These are phyloP conservation scores for Pandemis corylana DNA, from an alignment of 2,888 invertebrate species.

Conservation along the genomic window DNA sequence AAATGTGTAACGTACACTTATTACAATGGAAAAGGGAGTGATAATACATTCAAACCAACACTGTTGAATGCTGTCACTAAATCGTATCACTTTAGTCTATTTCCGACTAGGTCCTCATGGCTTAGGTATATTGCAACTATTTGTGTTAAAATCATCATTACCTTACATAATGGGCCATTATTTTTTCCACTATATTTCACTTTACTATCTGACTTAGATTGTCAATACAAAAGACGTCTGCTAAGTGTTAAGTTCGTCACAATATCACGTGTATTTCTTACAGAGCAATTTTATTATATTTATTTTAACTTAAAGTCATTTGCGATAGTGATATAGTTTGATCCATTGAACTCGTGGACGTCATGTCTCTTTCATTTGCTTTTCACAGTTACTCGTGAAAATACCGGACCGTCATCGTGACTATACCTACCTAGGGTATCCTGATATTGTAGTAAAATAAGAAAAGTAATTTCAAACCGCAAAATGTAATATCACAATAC, in stretches of 20 bases:
- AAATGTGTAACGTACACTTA: too few relatives aligned
- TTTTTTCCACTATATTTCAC: neutral
- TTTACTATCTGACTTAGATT: neutral
- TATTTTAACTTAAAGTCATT: conserved; percentile 8
- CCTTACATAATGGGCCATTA: too few relatives aligned
- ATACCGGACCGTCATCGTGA: neutral
- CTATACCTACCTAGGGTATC: neutral
- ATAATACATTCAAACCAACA: too few relatives aligned
- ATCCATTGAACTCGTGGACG: neutral
- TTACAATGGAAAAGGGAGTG: too few relatives aligned
- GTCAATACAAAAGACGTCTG: neutral
- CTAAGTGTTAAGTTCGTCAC: conserved; percentile 12
- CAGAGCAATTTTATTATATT: conserved; percentile 6
- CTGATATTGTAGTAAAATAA: neutral
- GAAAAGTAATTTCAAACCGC: neutral
- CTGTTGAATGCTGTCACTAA: too few relatives aligned
- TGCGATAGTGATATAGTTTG: neutral
- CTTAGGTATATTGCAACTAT: too few relatives aligned
- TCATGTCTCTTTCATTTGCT: neutral
- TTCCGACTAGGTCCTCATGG: too few relatives aligned
- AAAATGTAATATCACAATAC: too few relatives aligned
- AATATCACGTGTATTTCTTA: conserved; percentile 2
- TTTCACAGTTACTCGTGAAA: conserved; percentile 2
- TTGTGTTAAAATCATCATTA: too few relatives aligned
- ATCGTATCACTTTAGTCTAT: too few relatives aligned